Percentiles rank a stretch among this genome's conserved stretches.
Conservation (phyloP, 2,888 invertebrate species). For the Itoplectis maculator region DNA sequence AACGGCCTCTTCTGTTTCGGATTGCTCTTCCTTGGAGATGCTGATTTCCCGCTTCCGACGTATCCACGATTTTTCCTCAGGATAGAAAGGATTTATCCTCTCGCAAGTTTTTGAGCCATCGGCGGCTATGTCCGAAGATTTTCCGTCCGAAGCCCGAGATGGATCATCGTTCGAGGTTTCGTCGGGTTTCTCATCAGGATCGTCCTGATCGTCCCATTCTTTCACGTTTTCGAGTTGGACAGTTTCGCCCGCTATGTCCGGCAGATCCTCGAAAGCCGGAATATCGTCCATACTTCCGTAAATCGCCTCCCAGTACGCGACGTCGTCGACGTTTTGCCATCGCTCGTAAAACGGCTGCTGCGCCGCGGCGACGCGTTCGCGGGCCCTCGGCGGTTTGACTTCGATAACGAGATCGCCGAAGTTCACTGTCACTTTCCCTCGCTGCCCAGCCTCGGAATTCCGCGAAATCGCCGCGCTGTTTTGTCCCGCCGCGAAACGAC, state of each 20-base stretch:
- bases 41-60: constrained; percentile 26
- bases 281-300: constrained; percentile 58
- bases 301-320: constrained; percentile 62
- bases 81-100: neutral
- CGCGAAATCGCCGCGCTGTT: neutral
- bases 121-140: neutral
- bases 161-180: neutral
- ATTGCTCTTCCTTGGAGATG: neutral
- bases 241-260: constrained; percentile 47
- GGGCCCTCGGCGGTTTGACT: constrained; percentile 25
- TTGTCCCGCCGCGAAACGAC: neutral
- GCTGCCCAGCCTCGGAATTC: neutral
- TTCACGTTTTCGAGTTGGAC: constrained; percentile 7
- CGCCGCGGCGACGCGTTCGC: constrained; percentile 7
- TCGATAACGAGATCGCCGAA: constrained; percentile 47
- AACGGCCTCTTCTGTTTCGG: neutral
- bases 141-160: neutral
- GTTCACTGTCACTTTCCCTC: constrained; percentile 22
- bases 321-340: constrained; percentile 33
- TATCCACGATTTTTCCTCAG: neutral
- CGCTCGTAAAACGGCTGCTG: neutral
- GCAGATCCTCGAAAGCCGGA: constrained; percentile 57
- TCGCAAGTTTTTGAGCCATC: constrained; percentile 6
- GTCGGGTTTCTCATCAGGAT: neutral
- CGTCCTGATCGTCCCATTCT: neutral